phyloP scores from a whole-genome alignment of 2,888 invertebrate genomes.

The Bembecia ichneumoniformis region DNA sequence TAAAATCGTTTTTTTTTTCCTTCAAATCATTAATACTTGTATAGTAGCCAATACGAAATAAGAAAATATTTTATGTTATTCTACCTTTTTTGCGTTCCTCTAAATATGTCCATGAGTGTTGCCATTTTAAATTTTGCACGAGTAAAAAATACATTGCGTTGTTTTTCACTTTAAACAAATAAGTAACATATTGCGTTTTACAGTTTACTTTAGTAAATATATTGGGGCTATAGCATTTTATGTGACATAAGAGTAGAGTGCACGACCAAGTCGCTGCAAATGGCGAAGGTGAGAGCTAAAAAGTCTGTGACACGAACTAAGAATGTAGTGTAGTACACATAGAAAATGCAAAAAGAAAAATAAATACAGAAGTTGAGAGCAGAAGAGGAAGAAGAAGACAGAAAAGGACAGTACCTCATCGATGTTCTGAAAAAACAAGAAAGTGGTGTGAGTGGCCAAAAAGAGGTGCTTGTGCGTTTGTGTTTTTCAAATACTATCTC shows the following conservation, averaged over 20 bases:
- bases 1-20: too few relatives aligned
- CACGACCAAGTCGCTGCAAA: constrained; percentile 1
- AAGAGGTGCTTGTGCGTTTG: constrained; percentile 47
- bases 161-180: too few relatives aligned
- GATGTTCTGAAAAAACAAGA: constrained; percentile 75
- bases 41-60: too few relatives aligned
- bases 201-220: too few relatives aligned
- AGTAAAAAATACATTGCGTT: too few relatives aligned
- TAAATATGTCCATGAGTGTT: too few relatives aligned
- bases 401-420: constrained; percentile 71
- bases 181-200: too few relatives aligned
- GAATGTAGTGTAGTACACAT: neutral
- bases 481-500: neutral
- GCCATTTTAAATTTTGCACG: too few relatives aligned
- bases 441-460: constrained; percentile 58
- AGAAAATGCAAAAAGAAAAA: neutral
- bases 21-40: too few relatives aligned
- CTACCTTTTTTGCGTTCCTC: too few relatives aligned
- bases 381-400: constrained; percentile 19
- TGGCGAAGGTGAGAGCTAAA: neutral
- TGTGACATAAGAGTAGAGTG: neutral
- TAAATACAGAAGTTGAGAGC: neutral
- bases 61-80: too few relatives aligned
- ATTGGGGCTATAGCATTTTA: too few relatives aligned
- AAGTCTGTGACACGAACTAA: neutral